Percentiles rank a stretch among this genome's conserved stretches.
Evolutionary conservation across 2,113 vertebrate species (phyloP).

Genomic region (Anguilla japonica): DNA sequence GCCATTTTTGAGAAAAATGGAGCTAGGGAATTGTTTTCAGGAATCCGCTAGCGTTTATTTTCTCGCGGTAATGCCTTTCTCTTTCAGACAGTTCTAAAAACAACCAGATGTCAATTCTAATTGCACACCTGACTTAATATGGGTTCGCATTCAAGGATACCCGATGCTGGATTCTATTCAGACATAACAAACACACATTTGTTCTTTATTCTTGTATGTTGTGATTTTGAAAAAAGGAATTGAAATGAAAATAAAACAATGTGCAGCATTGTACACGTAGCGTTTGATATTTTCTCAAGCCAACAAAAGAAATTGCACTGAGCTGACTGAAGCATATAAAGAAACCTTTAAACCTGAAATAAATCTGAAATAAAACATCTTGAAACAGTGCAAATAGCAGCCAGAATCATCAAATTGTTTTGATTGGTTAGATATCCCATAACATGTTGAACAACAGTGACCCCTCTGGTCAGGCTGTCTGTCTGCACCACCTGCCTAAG

Average conservation of each 20-base stretch:
- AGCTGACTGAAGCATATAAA: neutral
- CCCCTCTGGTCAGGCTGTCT: neutral
- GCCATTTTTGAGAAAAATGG: neutral
- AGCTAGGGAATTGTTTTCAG: neutral
- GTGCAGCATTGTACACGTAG: neutral
- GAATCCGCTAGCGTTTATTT: neutral
- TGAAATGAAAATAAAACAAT: neutral
- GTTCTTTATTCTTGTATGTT: neutral
- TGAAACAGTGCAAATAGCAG: neutral
- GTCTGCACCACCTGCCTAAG: neutral
- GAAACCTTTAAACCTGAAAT: neutral
- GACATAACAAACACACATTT: neutral
- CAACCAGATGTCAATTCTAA: neutral
- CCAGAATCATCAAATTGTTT: neutral
- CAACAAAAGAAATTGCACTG: neutral
- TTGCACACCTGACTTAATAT: neutral
- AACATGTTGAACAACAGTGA: too few species aligned
- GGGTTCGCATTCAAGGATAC: neutral
- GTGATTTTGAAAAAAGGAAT: neutral
- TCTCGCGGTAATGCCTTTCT: neutral
- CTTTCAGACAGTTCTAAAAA: neutral
- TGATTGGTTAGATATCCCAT: neutral
- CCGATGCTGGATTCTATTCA: neutral
- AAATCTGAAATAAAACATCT: neutral
- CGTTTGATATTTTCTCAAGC: neutral